Evolutionary conservation across 1,140 invertebrate genomes (phyloP).

Genomic region (Augochlora pura): DNA sequence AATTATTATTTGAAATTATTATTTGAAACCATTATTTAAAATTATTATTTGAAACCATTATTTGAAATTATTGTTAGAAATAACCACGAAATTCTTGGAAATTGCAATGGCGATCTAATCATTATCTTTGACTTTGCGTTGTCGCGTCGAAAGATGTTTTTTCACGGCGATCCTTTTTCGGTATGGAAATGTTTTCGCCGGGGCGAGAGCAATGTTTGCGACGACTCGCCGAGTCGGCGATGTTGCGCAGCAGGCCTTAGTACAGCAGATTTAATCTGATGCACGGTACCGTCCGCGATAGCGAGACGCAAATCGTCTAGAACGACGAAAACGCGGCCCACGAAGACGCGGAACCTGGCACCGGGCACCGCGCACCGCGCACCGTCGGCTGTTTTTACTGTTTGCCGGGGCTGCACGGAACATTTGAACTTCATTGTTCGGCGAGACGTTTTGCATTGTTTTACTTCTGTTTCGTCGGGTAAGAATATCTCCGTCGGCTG

Average conservation of each 20-base stretch:
- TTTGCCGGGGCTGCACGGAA: not conserved
- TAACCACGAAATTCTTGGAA: no score
- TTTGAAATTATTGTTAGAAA: no score
- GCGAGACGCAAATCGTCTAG: constrained; percentile 3
- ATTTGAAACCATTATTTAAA: no score
- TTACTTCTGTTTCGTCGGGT: not conserved
- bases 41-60: no score
- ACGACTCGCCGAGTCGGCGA: not conserved
- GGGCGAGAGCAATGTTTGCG: constrained; percentile 1
- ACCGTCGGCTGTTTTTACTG: not conserved
- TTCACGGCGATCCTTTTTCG: no score
- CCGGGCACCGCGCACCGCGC: no score
- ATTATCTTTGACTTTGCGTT: no score
- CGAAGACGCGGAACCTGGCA: constrained; percentile 6
- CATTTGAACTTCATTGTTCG: constrained; percentile 18
- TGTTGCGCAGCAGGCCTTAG: not conserved
- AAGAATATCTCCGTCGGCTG: not conserved
- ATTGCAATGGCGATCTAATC: no score
- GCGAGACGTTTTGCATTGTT: not conserved
- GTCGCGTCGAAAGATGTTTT: no score
- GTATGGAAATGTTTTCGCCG: constrained; percentile 21
- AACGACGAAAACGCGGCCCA: not conserved
- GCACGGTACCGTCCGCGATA: not conserved
- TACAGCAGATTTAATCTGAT: not conserved
- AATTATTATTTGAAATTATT: no score